Evolutionary conservation across 2,797 vertebrate species (phyloP), one percentile per base, ranked within the genome.

Genomic region (Danio aesculapii): DNA sequence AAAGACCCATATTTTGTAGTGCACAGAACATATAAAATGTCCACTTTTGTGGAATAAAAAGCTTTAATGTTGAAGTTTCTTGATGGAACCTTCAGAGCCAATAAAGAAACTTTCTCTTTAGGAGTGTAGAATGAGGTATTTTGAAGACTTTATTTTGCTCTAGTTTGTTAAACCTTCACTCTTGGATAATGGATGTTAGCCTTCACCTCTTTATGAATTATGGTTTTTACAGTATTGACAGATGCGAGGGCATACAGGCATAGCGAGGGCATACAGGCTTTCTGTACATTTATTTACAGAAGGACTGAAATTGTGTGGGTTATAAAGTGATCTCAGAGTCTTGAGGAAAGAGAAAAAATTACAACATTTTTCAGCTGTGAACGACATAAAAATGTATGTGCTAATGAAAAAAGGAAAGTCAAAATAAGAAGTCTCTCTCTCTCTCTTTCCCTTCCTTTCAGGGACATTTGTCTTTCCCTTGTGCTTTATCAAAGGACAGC

Each of bases 401-500:
- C 39, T 62, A 72, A 63, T 52, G 13, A 72, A 72, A 79, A 55
- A 55, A 58, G 49, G 17, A 72, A 53, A 61, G 44, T 16, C 44
- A 50, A 69, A 69, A 69, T 39, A 14, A 21, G 57, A 69, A n/a
- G 30, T 62, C 66, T 50, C 11, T 1, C 30, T 71, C 67, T 47
- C n/a, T 46, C 11, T 67, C 41, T 30, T 4, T 61, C 55, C 75
- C 11, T 52, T 17, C 59, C 66, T 81, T 41, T 39, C 14, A 64
- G 50, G 74, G 78, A 76, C 73, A 61, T 53, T 72, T 77, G 68
- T 81, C 69, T 59, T 41, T 77, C 74, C 70, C 79, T 43, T 71
- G 62, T 66, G 73, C 73, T 84, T 81, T 77, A 68, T 84, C 67
- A 77, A 64, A 73, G 19, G 62, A 74, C 72, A 77, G 61, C 53